A percentile compares a stretch with the other conserved stretches of the same genome.
These are phyloP conservation scores for Marmota flaviventris DNA, from an alignment of 2,113 vertebrate genomes.

Conservation along the genomic window DNA sequence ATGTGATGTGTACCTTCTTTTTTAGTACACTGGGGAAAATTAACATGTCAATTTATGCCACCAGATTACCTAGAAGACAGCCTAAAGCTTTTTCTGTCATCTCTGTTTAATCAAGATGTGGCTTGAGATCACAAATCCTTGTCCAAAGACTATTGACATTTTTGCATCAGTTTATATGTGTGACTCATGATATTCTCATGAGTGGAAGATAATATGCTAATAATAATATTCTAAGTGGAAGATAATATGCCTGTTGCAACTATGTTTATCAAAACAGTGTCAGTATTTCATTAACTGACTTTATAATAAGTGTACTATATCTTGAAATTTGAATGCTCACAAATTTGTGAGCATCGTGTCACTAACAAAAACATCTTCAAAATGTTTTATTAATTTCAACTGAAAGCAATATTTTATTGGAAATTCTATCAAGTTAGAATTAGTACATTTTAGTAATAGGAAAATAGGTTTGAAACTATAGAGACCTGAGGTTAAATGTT, in stretches of 20 bases:
- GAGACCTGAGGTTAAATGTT: not conserved
- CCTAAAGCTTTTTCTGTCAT: not conserved
- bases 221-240: not conserved
- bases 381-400: constrained; percentile 8
- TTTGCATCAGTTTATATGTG: not conserved
- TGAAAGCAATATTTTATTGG: not conserved
- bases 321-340: constrained; percentile 29
- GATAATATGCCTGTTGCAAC: not conserved
- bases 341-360: not conserved
- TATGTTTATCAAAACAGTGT: not conserved
- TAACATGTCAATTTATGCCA: not conserved
- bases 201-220: not conserved
- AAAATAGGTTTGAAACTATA: not conserved
- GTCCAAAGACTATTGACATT: not conserved
- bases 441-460: constrained; percentile 4
- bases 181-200: not conserved
- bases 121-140: not conserved
- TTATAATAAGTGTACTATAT: not conserved
- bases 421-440: constrained; percentile 17
- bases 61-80: not conserved
- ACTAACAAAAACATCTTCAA: constrained; percentile 19
- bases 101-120: constrained; percentile 40
- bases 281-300: constrained; percentile 12
- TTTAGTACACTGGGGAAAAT: constrained; percentile 27
- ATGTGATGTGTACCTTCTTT: not conserved